Conservation (phyloP, 2,797 vertebrate species). For the Enteromius radiatus region DNA sequence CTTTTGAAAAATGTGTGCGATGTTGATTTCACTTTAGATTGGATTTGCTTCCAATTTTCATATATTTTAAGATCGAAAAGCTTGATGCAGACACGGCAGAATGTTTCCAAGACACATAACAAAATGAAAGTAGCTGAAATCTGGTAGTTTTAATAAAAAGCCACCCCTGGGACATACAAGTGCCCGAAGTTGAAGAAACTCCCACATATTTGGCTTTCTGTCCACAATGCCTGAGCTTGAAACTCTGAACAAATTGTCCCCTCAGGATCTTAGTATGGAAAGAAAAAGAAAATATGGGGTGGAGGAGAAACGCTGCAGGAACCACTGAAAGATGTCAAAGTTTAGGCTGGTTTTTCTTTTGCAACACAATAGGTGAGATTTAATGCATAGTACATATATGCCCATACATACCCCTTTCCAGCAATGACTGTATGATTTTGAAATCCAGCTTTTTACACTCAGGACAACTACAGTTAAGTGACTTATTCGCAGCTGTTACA, state of each 20-base stretch:
- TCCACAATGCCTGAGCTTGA: conserved; percentile 13
- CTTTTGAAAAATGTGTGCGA: background rate
- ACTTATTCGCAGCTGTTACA: background rate
- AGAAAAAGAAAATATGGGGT: background rate
- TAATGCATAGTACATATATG: background rate
- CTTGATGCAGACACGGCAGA: background rate
- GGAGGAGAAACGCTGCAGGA: background rate
- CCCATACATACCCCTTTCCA: background rate
- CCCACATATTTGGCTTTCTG: conserved; percentile 31
- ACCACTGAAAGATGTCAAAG: background rate
- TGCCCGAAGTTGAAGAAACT: conserved; percentile 20
- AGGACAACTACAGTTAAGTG: background rate
- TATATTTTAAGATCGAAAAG: background rate
- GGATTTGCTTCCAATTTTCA: background rate
- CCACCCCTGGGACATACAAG: background rate
- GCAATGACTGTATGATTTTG: background rate
- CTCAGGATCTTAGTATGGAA: conserved; percentile 17
- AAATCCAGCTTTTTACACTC: background rate
- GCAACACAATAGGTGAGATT: background rate
- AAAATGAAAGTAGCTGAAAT: conserved; percentile 2
- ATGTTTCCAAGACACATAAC: conserved; percentile 2
- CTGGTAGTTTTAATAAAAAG: conserved; percentile 31
- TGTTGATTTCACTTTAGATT: background rate
- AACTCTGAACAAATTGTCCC: conserved; percentile 23
- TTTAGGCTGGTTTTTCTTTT: background rate